Conservation (phyloP, 2,888 invertebrate species). For the Metallyticus violacea region DNA sequence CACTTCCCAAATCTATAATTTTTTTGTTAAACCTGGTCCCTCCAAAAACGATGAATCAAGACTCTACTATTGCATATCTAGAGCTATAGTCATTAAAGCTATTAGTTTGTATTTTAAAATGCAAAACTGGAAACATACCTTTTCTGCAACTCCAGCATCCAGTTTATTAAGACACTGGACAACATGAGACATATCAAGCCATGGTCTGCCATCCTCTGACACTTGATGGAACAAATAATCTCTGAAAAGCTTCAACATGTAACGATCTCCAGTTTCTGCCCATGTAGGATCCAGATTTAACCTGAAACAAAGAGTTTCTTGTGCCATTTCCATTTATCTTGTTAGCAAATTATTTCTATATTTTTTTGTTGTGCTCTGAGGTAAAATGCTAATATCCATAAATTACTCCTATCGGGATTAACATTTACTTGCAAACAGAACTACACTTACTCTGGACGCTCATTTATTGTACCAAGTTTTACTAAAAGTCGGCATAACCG, state of each 20-base stretch:
- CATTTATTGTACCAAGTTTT: conserved; percentile 92
- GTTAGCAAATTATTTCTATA: not conserved
- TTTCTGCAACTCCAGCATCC: conserved; percentile 76
- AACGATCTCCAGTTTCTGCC: conserved; percentile 98
- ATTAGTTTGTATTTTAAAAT: too few relatives aligned
- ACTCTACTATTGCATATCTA: too few relatives aligned
- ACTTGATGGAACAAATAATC: conserved; percentile 98
- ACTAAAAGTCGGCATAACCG: conserved; percentile 85
- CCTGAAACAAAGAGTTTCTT: conserved; percentile 50
- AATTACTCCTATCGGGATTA: too few relatives aligned
- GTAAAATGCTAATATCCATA: too few relatives aligned
- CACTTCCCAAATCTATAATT: too few relatives aligned
- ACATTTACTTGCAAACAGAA: not conserved
- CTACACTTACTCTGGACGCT: conserved; percentile 81
- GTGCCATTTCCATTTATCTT: not conserved
- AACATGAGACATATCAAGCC: conserved; percentile 95
- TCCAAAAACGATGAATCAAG: too few relatives aligned
- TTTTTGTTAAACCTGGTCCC: too few relatives aligned
- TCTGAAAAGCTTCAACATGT: conserved; percentile 95
- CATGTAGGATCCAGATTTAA: conserved; percentile 90
- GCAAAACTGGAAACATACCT: conserved; percentile 62
- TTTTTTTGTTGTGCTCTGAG: too few relatives aligned
- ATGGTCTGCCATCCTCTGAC: conserved; percentile 86
- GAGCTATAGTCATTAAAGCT: too few relatives aligned
- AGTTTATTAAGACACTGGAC: conserved; percentile 91